These are phyloP conservation scores for Aphidoletes aphidimyza DNA, from an alignment of 2,888 invertebrate species.

Conservation along the genomic window DNA sequence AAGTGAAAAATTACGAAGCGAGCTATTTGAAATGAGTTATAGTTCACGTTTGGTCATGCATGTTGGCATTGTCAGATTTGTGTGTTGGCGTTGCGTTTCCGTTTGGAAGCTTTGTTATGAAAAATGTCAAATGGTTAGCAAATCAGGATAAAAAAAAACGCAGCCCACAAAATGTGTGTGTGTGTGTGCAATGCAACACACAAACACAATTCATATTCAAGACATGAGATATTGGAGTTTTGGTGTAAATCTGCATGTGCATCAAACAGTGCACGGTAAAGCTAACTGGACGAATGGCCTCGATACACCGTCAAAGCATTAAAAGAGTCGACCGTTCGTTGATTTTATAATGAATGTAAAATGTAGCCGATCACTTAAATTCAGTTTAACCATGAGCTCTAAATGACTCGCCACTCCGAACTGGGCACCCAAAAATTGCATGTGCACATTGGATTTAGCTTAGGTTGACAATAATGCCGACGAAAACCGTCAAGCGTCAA, in stretches of 20 bases:
- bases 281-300: too few relatives aligned
- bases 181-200: too few relatives aligned
- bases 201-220: neutral
- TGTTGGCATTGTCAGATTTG: constrained; percentile 40
- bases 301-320: neutral
- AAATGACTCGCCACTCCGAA: constrained; percentile 7
- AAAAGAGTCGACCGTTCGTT: neutral
- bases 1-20: constrained; percentile 43
- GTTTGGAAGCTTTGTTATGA: neutral
- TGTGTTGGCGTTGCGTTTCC: constrained; percentile 47
- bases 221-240: constrained; percentile 4
- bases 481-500: constrained; percentile 51
- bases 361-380: constrained; percentile 27
- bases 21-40: constrained; percentile 52
- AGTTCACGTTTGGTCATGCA: constrained; percentile 47
- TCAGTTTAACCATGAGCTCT: neutral
- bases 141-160: neutral
- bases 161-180: neutral
- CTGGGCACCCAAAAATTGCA: neutral
- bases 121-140: constrained; percentile 27
- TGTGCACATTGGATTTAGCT: neutral
- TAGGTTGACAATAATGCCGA: constrained; percentile 50
- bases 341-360: constrained; percentile 46
- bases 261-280: neutral
- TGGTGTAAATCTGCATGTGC: neutral